Percentiles rank a stretch among this genome's conserved stretches.
These are phyloP conservation scores for Stichodactyla mertensii DNA, from an alignment of 64 coral and sea anemone genomes.

Conservation along the genomic window DNA sequence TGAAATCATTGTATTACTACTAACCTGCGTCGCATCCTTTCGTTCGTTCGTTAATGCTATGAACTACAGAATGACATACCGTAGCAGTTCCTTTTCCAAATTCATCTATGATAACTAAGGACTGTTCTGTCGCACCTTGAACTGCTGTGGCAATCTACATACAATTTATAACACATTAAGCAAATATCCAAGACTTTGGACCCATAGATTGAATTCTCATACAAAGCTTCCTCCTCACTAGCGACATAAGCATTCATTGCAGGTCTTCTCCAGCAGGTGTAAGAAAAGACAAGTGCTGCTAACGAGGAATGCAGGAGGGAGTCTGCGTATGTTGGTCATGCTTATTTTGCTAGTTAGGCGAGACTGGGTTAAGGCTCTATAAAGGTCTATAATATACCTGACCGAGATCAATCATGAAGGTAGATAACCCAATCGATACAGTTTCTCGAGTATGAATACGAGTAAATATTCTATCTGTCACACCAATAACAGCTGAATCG, in stretches of 20 bases:
- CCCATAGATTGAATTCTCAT: no score
- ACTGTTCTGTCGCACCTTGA: conserved; percentile 65
- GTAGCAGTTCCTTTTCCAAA: conserved; percentile 99
- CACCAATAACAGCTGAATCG: conserved; percentile 83
- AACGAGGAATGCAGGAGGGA: not conserved
- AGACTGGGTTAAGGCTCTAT: no score
- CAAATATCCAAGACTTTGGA: not conserved
- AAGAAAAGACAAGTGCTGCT: not conserved
- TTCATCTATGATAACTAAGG: conserved; percentile 94
- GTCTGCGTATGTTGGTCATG: no score
- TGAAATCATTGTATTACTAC: no score
- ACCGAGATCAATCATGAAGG: conserved; percentile 96
- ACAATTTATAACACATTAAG: not conserved
- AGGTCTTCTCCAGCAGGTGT: not conserved
- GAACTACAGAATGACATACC: conserved; percentile 27
- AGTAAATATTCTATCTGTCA: conserved; percentile 89
- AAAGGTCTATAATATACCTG: conserved; percentile 45
- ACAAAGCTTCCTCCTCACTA: no score
- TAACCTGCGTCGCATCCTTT: no score
- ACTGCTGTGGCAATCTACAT: conserved; percentile 85
- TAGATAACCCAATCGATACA: conserved; percentile 89
- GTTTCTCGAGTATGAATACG: conserved; percentile 96
- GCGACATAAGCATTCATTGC: no score
- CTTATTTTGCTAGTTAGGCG: no score
- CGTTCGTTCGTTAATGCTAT: no score